These are phyloP conservation scores for Cuculus canorus DNA, from an alignment of 2,797 vertebrate species.

Conservation along the genomic window DNA sequence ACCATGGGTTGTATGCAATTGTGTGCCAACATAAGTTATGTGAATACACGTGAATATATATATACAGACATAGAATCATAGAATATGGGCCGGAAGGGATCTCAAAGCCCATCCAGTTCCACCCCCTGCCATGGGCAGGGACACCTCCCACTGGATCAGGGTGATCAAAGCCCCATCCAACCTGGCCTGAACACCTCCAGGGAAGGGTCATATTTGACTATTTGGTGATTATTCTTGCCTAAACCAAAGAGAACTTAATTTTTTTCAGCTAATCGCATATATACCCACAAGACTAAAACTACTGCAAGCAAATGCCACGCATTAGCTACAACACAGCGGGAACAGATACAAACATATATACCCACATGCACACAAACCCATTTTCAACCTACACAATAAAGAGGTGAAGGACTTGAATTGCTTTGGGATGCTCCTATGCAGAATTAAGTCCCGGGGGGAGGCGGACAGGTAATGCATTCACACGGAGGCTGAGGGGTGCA, in stretches of 20 bases:
- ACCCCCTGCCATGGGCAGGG: no score
- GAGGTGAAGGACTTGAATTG: background rate
- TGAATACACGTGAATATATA: accelerated
- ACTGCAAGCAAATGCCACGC: background rate
- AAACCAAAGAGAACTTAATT: background rate
- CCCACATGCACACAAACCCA: accelerated
- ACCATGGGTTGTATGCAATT: background rate
- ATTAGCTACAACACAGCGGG: accelerated
- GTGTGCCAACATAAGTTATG: background rate
- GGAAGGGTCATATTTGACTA: background rate
- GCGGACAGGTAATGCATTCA: accelerated
- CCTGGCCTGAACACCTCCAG: no score
- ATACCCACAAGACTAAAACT: background rate
- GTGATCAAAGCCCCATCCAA: no score
- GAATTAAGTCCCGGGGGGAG: background rate
- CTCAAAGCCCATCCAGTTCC: no score
- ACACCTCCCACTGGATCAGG: no score
- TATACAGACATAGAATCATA: no score
- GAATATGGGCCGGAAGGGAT: no score
- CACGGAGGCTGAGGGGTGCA: background rate
- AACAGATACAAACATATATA: accelerated
- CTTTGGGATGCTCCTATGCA: background rate
- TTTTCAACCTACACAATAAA: background rate
- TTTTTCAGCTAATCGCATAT: background rate
- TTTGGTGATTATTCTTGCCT: background rate